Conservation (phyloP, 1,140 invertebrate genomes). For the Hydropsyche tenuis region DNA sequence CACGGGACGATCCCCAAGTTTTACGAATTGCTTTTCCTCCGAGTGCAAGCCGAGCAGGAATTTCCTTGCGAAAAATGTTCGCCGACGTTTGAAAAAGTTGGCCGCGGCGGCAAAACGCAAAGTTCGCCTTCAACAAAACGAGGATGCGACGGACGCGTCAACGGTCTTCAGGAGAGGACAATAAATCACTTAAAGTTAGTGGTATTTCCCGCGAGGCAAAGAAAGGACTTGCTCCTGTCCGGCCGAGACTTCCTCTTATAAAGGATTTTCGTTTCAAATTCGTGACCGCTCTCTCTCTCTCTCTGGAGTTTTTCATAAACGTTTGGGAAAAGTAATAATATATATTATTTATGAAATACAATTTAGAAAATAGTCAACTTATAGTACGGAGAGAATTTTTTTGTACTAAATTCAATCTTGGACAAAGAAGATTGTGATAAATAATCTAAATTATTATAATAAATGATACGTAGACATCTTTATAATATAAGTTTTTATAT, state of each 20-base stretch:
- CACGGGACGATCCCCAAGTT: not conserved
- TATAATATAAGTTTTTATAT: too few species aligned
- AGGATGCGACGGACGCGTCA: conserved; percentile 37
- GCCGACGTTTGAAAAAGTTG: conserved; percentile 28
- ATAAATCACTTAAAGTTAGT: conserved; percentile 47
- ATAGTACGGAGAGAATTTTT: too few species aligned
- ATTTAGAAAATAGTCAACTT: too few species aligned
- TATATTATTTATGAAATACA: too few species aligned
- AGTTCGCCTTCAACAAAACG: conserved; percentile 30
- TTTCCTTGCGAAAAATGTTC: conserved; percentile 12
- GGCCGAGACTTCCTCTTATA: not conserved
- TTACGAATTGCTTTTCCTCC: too few species aligned
- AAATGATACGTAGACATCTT: too few species aligned
- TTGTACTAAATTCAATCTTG: too few species aligned
- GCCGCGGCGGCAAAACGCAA: conserved; percentile 22
- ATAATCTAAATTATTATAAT: too few species aligned
- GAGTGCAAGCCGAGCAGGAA: too few species aligned
- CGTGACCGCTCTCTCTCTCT: not conserved
- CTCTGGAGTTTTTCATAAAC: too few species aligned
- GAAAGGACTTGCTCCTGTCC: conserved; percentile 11
- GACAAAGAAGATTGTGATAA: too few species aligned
- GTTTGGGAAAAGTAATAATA: too few species aligned
- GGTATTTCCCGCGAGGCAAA: conserved; percentile 30
- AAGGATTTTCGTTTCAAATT: conserved; percentile 16
- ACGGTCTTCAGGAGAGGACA: conserved; percentile 41